A percentile compares a stretch with the other conserved stretches of the same genome.
These are phyloP conservation scores for Monopterus albus DNA, from an alignment of 2,113 vertebrate genomes.

Conservation along the genomic window DNA sequence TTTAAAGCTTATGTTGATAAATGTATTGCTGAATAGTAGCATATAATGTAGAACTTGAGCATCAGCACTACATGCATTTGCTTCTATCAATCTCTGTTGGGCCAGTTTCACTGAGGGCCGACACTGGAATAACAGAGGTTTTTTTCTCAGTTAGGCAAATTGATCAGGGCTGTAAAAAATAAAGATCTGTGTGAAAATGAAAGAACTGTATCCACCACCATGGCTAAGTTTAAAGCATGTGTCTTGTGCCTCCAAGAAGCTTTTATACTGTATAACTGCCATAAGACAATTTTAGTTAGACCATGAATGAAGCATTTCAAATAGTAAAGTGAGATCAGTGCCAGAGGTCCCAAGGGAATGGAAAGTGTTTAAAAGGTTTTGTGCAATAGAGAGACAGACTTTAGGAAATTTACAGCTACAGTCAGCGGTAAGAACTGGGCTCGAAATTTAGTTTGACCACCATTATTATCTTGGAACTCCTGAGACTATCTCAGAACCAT, in stretches of 20 bases:
- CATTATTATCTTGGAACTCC: neutral
- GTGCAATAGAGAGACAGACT: constrained; percentile 3
- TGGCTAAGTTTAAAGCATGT: constrained; percentile 8
- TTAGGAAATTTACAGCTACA: constrained; percentile 1
- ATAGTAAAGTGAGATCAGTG: constrained; percentile 20
- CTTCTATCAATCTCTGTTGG: constrained; percentile 24
- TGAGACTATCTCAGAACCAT: neutral
- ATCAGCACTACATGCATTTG: constrained; percentile 39
- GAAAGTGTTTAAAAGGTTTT: constrained; percentile 11
- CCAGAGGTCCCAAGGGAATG: neutral
- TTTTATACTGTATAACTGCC: constrained; percentile 3
- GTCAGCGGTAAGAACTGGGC: neutral
- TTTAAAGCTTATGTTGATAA: constrained; percentile 67
- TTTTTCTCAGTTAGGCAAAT: constrained; percentile 48
- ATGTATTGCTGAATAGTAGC: constrained; percentile 60
- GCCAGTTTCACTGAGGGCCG: constrained; percentile 21
- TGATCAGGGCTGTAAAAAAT: constrained; percentile 22
- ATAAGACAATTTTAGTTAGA: constrained; percentile 6
- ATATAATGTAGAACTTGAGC: constrained; percentile 36
- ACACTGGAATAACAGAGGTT: constrained; percentile 30
- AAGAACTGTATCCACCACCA: neutral
- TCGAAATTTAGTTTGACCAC: constrained; percentile 7
- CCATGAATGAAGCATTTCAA: neutral
- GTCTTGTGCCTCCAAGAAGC: constrained; percentile 8
- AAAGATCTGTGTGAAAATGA: too few species aligned